Percentiles rank a stretch among this genome's conserved stretches.
These are phyloP conservation scores for Dermolepida albohirtum DNA, from an alignment of 2,888 invertebrate genomes.

Conservation along the genomic window DNA sequence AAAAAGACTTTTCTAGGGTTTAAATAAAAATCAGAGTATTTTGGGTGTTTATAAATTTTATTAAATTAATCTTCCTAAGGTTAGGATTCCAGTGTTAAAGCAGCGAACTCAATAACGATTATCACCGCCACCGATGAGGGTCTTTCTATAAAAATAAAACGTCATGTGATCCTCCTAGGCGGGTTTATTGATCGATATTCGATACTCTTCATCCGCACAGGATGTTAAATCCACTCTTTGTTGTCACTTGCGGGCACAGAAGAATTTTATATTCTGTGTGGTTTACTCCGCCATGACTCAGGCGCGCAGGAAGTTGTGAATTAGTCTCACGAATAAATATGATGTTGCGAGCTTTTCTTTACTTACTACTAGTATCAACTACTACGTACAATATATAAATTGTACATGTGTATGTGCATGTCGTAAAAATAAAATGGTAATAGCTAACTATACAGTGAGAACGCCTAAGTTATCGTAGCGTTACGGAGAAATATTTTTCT, in stretches of 20 bases:
- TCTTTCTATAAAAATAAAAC: slow-evolving; percentile 1
- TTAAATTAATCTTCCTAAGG: no score
- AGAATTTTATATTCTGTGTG: slow-evolving; percentile 54
- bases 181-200: slow-evolving; percentile 64
- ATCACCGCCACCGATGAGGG: background rate
- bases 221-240: slow-evolving; percentile 55
- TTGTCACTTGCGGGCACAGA: slow-evolving; percentile 43
- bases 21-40: no score
- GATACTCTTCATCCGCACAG: slow-evolving; percentile 56
- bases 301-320: slow-evolving; percentile 55
- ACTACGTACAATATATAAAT: no score
- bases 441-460: no score
- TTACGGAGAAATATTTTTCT: no score
- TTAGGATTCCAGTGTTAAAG: no score
- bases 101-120: no score
- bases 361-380: background rate
- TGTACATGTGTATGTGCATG: no score
- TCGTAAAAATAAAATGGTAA: no score
- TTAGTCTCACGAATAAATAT: slow-evolving; percentile 45
- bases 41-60: no score
- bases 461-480: no score
- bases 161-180: slow-evolving; percentile 1
- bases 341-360: slow-evolving; percentile 21
- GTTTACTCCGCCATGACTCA: slow-evolving; percentile 56
- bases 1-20: no score